Conservation (phyloP, 2,113 vertebrate species). For the Carassius gibelio region DNA sequence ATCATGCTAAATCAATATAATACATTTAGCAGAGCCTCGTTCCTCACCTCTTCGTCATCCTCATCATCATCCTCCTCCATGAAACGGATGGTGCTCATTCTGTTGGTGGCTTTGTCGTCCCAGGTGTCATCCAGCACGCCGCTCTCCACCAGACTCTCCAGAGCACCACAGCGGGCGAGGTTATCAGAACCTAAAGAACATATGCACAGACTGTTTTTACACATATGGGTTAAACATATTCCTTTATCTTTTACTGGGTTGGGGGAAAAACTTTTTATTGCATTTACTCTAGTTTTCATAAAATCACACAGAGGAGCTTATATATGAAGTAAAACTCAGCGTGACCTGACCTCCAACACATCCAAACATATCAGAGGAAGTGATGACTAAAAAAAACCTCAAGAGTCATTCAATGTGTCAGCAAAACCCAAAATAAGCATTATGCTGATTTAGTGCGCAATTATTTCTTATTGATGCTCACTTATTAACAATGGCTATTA, state of each 20-base stretch:
- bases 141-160: constrained; percentile 87
- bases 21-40: background rate
- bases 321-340: constrained; percentile 21
- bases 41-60: constrained; percentile 86
- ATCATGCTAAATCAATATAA: background rate
- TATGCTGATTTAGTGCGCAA: background rate
- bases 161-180: constrained; percentile 86
- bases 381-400: background rate
- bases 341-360: constrained; percentile 42
- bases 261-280: background rate
- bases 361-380: constrained; percentile 44
- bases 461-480: background rate
- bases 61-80: constrained; percentile 90
- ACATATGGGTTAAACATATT: background rate
- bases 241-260: background rate
- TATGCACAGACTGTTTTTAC: background rate
- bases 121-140: constrained; percentile 88
- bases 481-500: too few relatives aligned
- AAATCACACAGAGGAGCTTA: background rate
- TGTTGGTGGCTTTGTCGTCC: constrained; percentile 82
- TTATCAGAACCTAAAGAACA: constrained; percentile 78
- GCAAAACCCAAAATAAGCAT: background rate
- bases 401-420: background rate
- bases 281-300: background rate
- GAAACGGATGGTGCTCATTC: constrained; percentile 95